Base-by-base conservation (phyloP, 2,113 vertebrate species). In the Nothoprocta pentlandii region DNA sequence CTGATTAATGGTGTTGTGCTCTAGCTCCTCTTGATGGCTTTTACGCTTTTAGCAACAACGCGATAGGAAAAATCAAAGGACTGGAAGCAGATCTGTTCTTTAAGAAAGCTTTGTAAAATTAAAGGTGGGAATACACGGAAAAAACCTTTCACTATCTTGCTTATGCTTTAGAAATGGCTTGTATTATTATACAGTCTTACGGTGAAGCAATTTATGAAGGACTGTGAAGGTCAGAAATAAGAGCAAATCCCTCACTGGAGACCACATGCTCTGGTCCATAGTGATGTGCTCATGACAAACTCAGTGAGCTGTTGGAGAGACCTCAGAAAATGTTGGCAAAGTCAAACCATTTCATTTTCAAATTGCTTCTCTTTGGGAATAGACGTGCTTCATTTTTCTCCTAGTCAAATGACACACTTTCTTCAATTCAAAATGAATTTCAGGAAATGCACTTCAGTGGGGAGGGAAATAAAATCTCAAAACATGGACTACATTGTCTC, bases 1-100 rank as follows among this genome's bases (percentile, higher is more conserved):
- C 70, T 94, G 85, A 93, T 83, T 80, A 91, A 91, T 54, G 73
- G 41, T 80, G 47, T 53, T 77, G 74, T 77, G 32, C 74, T 42
- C 36, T 47, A 69, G 41, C 51, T 93, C 61, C 63, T 62, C 11
- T 66, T 46, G 85, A 87, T 80, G 76, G 5, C 16, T 80, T 89
- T 0, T 11, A 39, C 36, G 19, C 54, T 95, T 92, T 71, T 68
- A 76, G 62, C 41, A 79, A 69, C 41, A 77, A 16, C 32, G 47
- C 58, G 14, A 16, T 47, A 86, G 44, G 49, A 66, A 84, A 90
- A 91, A 69, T 2, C 8, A 53, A 30, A 93, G 26, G 32, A 54
- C 36, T 11, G 78, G 79, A 73, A 63, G 53, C 82, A 83, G 58
- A 64, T 23, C 32, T 53, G 10, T 86, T 90, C 34, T 59, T 42